Evolutionary conservation across 2,888 invertebrate species (phyloP).

Genomic region (Nomada fabriciana): DNA sequence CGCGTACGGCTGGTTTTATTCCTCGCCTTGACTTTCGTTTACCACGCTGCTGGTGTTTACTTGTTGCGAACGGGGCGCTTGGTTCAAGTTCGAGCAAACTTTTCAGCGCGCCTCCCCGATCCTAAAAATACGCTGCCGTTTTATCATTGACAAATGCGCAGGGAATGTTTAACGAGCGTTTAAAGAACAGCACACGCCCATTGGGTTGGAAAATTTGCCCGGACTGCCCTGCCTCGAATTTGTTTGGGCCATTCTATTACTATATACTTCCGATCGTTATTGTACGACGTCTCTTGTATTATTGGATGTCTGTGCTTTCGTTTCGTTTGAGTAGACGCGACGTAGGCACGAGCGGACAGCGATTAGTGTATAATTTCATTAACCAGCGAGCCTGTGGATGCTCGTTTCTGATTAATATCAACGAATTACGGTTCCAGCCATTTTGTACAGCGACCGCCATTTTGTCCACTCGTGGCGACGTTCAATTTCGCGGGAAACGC

Average conservation of each 20-base stretch:
- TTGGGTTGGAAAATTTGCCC: background rate
- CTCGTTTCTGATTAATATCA: conserved; percentile 33
- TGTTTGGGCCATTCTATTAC: background rate
- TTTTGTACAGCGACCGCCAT: conserved; percentile 5
- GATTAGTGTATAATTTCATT: background rate
- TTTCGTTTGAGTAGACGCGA: background rate
- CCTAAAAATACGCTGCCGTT: background rate
- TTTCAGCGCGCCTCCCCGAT: background rate
- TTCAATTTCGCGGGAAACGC: conserved; percentile 12
- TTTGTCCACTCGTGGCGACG: conserved; percentile 20
- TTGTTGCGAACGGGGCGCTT: background rate
- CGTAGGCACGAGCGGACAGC: conserved; percentile 27
- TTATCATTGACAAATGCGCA: background rate
- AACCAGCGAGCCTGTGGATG: background rate
- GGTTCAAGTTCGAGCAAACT: conserved; percentile 6
- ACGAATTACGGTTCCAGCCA: conserved; percentile 57
- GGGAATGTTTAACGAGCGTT: no score
- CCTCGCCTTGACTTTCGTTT: conserved; percentile 21
- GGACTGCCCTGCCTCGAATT: background rate
- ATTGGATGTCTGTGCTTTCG: background rate
- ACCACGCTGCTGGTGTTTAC: conserved; percentile 3
- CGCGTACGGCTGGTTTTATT: conserved; percentile 19
- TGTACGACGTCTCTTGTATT: background rate
- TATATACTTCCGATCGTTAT: background rate
- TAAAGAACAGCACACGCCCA: no score